These are phyloP conservation scores for Gerris lacustris DNA, from an alignment of 2,888 invertebrate genomes.

Conservation along the genomic window DNA sequence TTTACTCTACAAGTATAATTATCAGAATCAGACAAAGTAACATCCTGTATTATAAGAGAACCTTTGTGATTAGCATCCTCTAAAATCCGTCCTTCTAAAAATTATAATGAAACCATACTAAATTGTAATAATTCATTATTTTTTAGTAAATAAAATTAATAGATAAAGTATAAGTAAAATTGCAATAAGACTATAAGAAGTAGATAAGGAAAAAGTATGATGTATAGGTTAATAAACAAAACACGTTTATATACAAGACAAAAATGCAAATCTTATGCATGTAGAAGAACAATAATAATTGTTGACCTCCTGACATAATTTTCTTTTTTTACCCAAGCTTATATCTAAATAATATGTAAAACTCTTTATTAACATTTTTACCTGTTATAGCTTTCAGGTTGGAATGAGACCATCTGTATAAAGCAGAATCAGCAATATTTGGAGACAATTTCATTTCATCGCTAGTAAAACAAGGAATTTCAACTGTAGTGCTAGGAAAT, in stretches of 20 bases:
- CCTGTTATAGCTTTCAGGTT: conserved; percentile 22
- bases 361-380: conserved; percentile 3
- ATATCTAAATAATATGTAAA: too few species aligned
- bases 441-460: conserved; percentile 20
- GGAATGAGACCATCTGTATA: conserved; percentile 20
- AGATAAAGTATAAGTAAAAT: too few species aligned
- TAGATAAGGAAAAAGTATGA: too few species aligned
- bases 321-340: too few species aligned
- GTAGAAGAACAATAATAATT: too few species aligned
- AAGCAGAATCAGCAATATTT: conserved; percentile 19
- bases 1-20: conserved; percentile 22
- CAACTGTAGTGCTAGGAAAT: conserved; percentile 20
- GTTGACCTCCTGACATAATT: too few species aligned
- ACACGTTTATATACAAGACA: too few species aligned
- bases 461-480: conserved; percentile 21
- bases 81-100: conserved; percentile 20
- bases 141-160: too few species aligned
- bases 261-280: too few species aligned
- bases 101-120: not conserved
- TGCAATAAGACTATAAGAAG: too few species aligned
- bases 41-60: conserved; percentile 15
- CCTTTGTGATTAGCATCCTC: conserved; percentile 19
- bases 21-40: conserved; percentile 16
- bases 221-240: too few species aligned
- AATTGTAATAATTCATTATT: not conserved